These are phyloP conservation scores for Drosophila triauraria DNA, from an alignment of 1,140 invertebrate genomes.

Conservation along the genomic window DNA sequence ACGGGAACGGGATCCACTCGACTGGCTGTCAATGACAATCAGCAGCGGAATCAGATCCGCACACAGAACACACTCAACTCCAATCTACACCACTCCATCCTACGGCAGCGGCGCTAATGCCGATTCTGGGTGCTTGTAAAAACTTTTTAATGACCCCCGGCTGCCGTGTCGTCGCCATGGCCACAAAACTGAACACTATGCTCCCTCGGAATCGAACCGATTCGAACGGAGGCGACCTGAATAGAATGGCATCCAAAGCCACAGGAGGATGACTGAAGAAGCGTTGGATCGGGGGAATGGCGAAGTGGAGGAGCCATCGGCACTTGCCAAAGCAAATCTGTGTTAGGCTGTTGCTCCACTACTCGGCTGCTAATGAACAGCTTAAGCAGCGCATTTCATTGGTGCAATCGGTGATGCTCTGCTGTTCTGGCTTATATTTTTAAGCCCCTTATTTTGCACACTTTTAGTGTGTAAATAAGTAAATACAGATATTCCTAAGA, in stretches of 20 bases:
- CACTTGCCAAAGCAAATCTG: conserved; percentile 57
- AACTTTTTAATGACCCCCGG: conserved; percentile 65
- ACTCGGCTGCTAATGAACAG: conserved; percentile 60
- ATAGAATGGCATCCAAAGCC: conserved; percentile 18
- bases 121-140: conserved; percentile 72
- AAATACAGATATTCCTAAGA: background rate
- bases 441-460: no score
- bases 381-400: conserved; percentile 59
- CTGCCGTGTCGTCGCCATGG: conserved; percentile 51
- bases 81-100: conserved; percentile 1
- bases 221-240: conserved; percentile 17
- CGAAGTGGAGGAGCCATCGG: background rate
- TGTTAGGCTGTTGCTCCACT: conserved; percentile 53
- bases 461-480: background rate
- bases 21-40: conserved; percentile 54
- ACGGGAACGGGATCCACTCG: conserved; percentile 21
- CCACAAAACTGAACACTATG: conserved; percentile 42
- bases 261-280: background rate
- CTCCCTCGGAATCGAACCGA: conserved; percentile 10
- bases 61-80: conserved; percentile 27
- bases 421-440: background rate
- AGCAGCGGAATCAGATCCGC: conserved; percentile 45
- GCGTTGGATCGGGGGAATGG: background rate
- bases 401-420: conserved; percentile 30
- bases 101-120: conserved; percentile 50